Evolutionary conservation across 2,113 vertebrate species (phyloP).

Genomic region (Coracopsis vasa): DNA sequence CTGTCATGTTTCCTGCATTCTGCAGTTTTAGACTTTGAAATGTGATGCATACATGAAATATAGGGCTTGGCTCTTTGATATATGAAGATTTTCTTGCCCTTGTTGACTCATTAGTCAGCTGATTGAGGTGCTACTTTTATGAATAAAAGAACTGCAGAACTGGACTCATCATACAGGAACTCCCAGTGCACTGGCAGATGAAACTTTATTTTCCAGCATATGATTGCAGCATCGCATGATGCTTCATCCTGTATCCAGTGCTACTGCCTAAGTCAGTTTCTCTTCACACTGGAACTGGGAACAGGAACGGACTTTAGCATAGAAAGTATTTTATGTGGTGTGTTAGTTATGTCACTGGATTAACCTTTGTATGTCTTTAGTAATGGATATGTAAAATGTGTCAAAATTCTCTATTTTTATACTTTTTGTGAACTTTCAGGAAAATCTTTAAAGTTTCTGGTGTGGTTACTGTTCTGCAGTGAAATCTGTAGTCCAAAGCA

Average conservation of each 20-base stretch:
- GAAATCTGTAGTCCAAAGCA: not conserved
- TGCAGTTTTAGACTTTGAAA: not conserved
- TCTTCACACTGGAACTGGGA: not conserved
- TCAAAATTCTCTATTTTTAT: not conserved
- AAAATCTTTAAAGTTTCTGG: not conserved
- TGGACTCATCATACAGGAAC: not conserved
- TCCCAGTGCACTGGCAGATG: not conserved
- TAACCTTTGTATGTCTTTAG: not conserved
- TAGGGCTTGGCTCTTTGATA: not conserved
- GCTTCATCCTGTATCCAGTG: not conserved
- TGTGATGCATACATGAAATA: not conserved
- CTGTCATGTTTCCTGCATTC: not conserved
- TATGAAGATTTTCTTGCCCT: not conserved
- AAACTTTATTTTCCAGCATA: not conserved
- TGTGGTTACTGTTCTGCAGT: not conserved
- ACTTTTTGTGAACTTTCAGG: not conserved
- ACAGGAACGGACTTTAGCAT: not conserved
- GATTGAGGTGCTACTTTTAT: not conserved
- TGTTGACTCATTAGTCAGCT: not conserved
- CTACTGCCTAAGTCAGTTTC: not conserved
- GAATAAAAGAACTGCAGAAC: not conserved
- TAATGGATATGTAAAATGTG: not conserved
- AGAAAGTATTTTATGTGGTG: not conserved
- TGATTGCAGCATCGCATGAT: rapidly evolving
- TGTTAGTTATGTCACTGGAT: not conserved